These are phyloP conservation scores for Lepidurus arcticus DNA, from an alignment of 1,140 invertebrate species.

Conservation along the genomic window DNA sequence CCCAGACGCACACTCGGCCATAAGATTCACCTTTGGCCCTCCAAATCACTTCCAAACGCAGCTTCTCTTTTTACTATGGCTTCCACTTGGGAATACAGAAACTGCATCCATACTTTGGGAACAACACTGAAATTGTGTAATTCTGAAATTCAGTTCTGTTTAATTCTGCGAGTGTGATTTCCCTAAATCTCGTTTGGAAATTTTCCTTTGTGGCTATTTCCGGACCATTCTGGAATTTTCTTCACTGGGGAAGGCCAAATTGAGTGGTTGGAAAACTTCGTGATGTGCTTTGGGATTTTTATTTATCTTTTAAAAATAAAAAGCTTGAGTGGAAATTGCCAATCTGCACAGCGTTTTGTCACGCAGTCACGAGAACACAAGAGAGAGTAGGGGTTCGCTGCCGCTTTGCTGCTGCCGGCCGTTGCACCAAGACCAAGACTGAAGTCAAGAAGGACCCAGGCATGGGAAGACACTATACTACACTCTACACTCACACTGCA, in stretches of 20 bases:
- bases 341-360: neutral
- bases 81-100: neutral
- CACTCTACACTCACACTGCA: neutral
- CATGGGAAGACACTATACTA: neutral
- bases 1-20: slow-evolving; percentile 10
- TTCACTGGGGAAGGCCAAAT: no score
- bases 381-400: neutral
- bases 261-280: no score
- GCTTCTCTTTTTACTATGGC: neutral
- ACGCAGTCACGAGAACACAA: no score
- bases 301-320: no score
- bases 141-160: no score
- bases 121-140: no score
- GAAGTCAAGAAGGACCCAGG: neutral
- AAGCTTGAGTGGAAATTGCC: neutral
- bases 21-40: slow-evolving; percentile 19
- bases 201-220: no score
- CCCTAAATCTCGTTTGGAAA: no score
- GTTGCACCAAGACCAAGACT: slow-evolving; percentile 14
- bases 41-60: neutral
- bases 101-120: neutral
- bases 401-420: neutral
- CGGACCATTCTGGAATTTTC: no score
- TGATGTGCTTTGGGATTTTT: no score
- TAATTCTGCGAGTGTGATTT: no score